These are phyloP conservation scores for Salarias fasciatus DNA, from an alignment of 2,797 vertebrate species.

Conservation along the genomic window DNA sequence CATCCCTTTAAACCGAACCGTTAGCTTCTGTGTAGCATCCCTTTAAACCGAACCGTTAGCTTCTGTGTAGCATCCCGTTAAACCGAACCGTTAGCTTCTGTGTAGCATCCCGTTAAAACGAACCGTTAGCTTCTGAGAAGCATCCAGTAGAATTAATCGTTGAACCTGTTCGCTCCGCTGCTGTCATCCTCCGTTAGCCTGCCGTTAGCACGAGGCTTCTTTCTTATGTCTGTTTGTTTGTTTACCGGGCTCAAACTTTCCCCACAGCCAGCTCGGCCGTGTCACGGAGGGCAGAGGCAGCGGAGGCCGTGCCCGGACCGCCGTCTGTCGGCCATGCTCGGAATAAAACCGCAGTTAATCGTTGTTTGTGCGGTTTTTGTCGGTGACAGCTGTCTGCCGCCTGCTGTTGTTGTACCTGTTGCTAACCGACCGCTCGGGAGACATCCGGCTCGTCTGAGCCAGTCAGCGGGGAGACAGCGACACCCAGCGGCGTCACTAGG, in stretches of 20 bases:
- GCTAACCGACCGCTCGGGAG: slow-evolving; percentile 38
- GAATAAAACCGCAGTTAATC: rapidly evolving
- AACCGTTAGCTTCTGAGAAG: too few relatives aligned
- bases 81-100: too few relatives aligned
- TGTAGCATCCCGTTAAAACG: too few relatives aligned
- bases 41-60: too few relatives aligned
- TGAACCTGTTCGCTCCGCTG: slow-evolving; percentile 1
- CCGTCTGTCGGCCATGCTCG: not conserved
- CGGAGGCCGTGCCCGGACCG: not conserved
- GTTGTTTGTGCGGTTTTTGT: not conserved
- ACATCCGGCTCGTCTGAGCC: slow-evolving; percentile 35
- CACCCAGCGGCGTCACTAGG: not conserved
- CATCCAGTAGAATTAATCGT: too few relatives aligned
- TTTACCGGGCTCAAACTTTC: not conserved
- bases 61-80: too few relatives aligned
- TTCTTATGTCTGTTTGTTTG: too few relatives aligned
- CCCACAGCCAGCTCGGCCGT: not conserved
- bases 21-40: too few relatives aligned
- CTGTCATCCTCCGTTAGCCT: not conserved
- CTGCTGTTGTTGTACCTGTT: slow-evolving; percentile 17
- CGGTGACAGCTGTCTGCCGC: slow-evolving; percentile 46
- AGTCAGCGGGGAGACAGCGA: not conserved
- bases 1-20: too few relatives aligned
- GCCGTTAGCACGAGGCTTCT: not conserved
- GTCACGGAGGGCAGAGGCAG: not conserved